phyloP scores from a whole-genome alignment of 2,888 invertebrate species.

The Horisme vitalbata region DNA sequence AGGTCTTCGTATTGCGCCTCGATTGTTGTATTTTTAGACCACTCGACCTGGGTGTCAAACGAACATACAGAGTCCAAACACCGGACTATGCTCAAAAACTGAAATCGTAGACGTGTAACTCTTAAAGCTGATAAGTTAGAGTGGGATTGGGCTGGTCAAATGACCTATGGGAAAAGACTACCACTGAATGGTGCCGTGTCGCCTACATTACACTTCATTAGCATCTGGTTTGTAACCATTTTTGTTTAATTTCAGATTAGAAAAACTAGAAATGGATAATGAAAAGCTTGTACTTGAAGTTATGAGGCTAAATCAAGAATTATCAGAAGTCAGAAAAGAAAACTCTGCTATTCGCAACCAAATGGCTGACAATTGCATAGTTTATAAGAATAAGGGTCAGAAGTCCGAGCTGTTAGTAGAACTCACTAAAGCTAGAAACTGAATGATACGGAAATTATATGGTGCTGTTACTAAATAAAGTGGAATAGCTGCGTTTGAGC shows the following conservation, averaged over 20 bases:
- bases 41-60: too few species aligned
- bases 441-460: slow-evolving; percentile 21
- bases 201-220: too few species aligned
- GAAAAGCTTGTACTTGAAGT: slow-evolving; percentile 88
- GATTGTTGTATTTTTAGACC: too few species aligned
- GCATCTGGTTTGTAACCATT: background rate
- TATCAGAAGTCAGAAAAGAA: slow-evolving; percentile 88
- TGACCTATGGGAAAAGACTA: too few species aligned
- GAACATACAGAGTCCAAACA: too few species aligned
- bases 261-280: slow-evolving; percentile 83
- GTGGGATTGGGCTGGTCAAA: too few species aligned
- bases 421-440: slow-evolving; percentile 43
- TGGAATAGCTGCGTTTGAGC: too few species aligned
- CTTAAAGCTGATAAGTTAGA: too few species aligned
- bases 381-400: slow-evolving; percentile 61
- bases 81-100: too few species aligned
- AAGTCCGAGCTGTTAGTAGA: slow-evolving; percentile 59
- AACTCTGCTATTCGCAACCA: slow-evolving; percentile 87
- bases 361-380: slow-evolving; percentile 85
- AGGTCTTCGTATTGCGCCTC: too few species aligned
- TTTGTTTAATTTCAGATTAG: slow-evolving; percentile 52
- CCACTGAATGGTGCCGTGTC: too few species aligned
- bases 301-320: slow-evolving; percentile 87
- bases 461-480: slow-evolving; percentile 30
- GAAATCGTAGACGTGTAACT: too few species aligned